Base-by-base conservation (phyloP, 2,113 vertebrate genomes). In the Mugil cephalus region DNA sequence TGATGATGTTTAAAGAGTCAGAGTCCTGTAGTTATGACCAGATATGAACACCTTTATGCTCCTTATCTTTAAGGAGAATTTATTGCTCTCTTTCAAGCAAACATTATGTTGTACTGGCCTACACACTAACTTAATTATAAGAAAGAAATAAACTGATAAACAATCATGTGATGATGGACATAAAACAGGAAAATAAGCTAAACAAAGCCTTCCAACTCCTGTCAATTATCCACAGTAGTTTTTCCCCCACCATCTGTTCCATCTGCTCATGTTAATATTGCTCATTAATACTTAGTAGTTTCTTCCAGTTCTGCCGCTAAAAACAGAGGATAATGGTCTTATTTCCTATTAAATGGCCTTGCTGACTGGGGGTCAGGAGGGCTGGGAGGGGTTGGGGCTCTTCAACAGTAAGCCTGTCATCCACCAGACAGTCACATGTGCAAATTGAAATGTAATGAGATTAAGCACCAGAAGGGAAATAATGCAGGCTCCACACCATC, bases 401-500 rank as follows among this genome's bases (percentile, higher is more conserved):
- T 82, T 80, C 80, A 74, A 75, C 84, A 82, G 69, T 89, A 87
- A 90, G 87, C 80, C 79, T 85, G 84, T 86, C 87, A 86, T 87
- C 87, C 79, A 91, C 65, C 87, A 87, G 88, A 88, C 84, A 82
- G 88, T 91, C 86, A 87, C 89, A 93, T 92, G 92, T 88, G 73
- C 89, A 91, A 92, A 92, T 89, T 85, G 86, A 89, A 89, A 86
- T 71, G 69, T 90, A 92, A 92, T 91, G 72, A 90, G 88, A 93
- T 91, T 92, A 93, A 60, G 61, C 77, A 64, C 48, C 67, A 89
- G 80, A 87, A 74, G 81, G 79, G 80, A 92, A 89, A 88, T 70
- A 91, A 85, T 86, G 62, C 76, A 74, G 77, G 75, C 69, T 80
- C 74, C 74, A 74, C 17, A 51, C 65, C 42, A 62, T 55, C 62